Conservation (phyloP, 1,140 invertebrate species). For the Drosophila saltans region DNA sequence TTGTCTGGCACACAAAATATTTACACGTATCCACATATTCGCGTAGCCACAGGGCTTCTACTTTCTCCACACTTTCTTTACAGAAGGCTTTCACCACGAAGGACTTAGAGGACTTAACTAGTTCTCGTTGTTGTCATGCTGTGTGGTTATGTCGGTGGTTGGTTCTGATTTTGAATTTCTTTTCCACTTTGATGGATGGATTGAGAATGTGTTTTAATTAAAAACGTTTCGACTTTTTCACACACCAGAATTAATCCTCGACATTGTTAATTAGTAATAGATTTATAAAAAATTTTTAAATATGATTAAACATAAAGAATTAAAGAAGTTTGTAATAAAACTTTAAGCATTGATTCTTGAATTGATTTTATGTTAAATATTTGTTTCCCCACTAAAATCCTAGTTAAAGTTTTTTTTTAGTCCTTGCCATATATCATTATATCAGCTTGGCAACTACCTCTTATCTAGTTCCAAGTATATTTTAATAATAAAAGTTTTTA, state of each 20-base stretch:
- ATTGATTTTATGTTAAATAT: no score
- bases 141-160: slow-evolving; percentile 26
- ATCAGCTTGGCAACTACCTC: no score
- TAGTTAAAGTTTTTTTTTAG: no score
- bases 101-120: slow-evolving; percentile 38
- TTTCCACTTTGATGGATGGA: not conserved
- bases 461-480: no score
- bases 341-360: no score
- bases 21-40: slow-evolving; percentile 54
- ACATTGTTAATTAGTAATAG: not conserved
- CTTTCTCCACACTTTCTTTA: not conserved
- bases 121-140: slow-evolving; percentile 20
- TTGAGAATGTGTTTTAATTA: not conserved
- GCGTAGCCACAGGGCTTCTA: slow-evolving; percentile 29
- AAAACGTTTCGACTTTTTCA: slow-evolving; percentile 10
- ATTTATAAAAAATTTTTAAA: slow-evolving; percentile 7
- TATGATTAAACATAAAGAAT: no score
- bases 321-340: no score
- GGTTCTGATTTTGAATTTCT: slow-evolving; percentile 37
- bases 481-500: no score
- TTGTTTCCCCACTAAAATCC: no score
- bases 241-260: not conserved
- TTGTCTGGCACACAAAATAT: slow-evolving; percentile 58
- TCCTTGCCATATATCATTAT: no score
- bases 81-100: slow-evolving; percentile 29